phyloP scores from a whole-genome alignment of 2,888 invertebrate genomes.

The Pristionchus fissidentatus region DNA sequence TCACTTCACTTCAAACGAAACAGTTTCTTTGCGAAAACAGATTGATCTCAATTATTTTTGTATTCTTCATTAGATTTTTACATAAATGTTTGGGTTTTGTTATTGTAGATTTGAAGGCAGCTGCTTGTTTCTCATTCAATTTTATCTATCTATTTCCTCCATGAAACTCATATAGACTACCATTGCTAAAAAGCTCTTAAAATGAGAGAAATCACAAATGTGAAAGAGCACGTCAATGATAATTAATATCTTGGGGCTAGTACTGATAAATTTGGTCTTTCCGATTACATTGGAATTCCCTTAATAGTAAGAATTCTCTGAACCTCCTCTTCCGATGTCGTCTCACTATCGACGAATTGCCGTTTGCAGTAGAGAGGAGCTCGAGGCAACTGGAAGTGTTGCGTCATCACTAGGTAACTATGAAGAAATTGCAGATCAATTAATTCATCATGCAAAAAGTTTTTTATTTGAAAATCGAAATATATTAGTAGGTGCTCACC shows the following conservation, averaged over 20 bases:
- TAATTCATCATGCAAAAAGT: not conserved
- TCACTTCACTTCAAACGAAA: not conserved
- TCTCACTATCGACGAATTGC: not conserved
- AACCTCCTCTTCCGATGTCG: conserved; percentile 42
- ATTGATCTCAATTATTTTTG: not conserved
- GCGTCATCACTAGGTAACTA: not conserved
- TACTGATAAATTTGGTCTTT: no score
- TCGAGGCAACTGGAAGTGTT: conserved; percentile 40
- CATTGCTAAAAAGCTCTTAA: no score
- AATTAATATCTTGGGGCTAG: no score
- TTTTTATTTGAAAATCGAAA: not conserved
- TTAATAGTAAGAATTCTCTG: not conserved
- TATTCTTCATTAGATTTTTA: no score
- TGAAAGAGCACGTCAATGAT: no score
- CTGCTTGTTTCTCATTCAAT: no score
- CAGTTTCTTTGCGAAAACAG: not conserved
- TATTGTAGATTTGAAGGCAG: no score
- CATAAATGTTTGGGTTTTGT: no score
- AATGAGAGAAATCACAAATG: no score
- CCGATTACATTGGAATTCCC: not conserved
- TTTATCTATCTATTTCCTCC: no score
- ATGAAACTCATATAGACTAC: no score
- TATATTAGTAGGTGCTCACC: not conserved
- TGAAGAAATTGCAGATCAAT: no score
- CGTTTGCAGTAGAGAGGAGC: conserved; percentile 45